phyloP scores from a whole-genome alignment of 2,113 vertebrate genomes.

The Nanorana parkeri region DNA sequence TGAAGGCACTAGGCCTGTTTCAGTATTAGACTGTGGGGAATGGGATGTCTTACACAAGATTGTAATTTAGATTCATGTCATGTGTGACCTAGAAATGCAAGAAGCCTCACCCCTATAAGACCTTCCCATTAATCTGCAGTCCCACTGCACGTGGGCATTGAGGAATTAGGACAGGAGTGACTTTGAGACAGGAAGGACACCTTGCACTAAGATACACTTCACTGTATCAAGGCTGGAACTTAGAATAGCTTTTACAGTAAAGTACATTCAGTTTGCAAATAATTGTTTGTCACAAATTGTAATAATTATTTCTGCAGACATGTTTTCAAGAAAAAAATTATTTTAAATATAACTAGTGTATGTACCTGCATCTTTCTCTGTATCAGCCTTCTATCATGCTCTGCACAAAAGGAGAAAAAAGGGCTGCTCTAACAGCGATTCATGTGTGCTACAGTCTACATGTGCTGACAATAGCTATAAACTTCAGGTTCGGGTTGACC shows the following conservation, averaged over 20 bases:
- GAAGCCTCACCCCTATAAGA: constrained; percentile 71
- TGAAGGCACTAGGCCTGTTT: constrained; percentile 47
- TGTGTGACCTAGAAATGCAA: constrained; percentile 82
- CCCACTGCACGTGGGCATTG: constrained; percentile 66
- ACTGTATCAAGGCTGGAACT: constrained; percentile 4
- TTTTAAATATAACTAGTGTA: too few species aligned
- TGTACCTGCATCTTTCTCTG: too few species aligned
- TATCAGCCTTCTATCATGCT: too few species aligned
- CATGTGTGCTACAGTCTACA: too few species aligned
- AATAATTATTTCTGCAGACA: too few species aligned
- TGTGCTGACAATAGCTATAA: too few species aligned
- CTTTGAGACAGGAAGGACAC: constrained; percentile 67
- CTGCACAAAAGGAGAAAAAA: too few species aligned
- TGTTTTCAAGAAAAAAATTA: too few species aligned
- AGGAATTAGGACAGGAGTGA: constrained; percentile 77
- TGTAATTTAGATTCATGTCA: constrained; percentile 68
- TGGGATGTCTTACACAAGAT: constrained; percentile 50
- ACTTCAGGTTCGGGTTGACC: too few species aligned
- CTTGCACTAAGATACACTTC: constrained; percentile 60
- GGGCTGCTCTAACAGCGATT: too few species aligned
- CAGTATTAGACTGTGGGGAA: constrained; percentile 47
- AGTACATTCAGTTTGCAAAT: neutral
- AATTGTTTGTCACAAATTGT: too few species aligned
- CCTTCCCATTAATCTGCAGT: constrained; percentile 74
- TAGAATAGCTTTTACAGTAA: neutral